These are phyloP conservation scores for Gobio occitaniae DNA, from an alignment of 2,797 vertebrate genomes.

Conservation along the genomic window DNA sequence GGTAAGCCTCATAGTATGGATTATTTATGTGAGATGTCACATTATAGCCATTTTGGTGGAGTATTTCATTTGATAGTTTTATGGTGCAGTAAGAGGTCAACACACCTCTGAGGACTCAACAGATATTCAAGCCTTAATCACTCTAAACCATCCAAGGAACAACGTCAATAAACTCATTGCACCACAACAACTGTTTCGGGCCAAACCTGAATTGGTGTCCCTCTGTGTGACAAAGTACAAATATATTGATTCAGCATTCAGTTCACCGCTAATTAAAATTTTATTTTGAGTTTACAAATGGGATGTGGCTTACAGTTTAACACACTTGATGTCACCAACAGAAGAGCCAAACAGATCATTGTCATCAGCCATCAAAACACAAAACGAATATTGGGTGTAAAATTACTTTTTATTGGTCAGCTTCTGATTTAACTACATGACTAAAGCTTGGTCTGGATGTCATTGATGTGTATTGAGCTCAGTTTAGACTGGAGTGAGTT, in stretches of 20 bases:
- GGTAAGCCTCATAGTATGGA: background rate
- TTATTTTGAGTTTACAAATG: conserved; percentile 36
- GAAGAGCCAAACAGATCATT: background rate
- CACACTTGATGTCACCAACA: background rate
- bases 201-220: conserved; percentile 21
- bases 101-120: conserved; percentile 8
- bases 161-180: conserved; percentile 33
- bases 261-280: conserved; percentile 16
- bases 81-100: conserved; percentile 3
- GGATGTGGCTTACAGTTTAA: conserved; percentile 8
- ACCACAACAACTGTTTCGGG: conserved; percentile 1
- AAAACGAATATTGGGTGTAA: background rate
- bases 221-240: conserved; percentile 34
- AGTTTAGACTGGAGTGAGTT: background rate
- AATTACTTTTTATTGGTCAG: conserved; percentile 5
- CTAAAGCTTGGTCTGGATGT: conserved; percentile 62
- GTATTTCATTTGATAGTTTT: conserved; percentile 6
- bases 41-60: background rate
- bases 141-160: background rate
- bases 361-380: background rate
- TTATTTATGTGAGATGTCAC: background rate
- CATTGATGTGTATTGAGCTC: background rate
- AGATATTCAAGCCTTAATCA: conserved; percentile 20
- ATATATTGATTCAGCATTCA: conserved; percentile 20
- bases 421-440: background rate